These are phyloP conservation scores for Aegotheles bennettii DNA, from an alignment of 2,113 vertebrate species.

Conservation along the genomic window DNA sequence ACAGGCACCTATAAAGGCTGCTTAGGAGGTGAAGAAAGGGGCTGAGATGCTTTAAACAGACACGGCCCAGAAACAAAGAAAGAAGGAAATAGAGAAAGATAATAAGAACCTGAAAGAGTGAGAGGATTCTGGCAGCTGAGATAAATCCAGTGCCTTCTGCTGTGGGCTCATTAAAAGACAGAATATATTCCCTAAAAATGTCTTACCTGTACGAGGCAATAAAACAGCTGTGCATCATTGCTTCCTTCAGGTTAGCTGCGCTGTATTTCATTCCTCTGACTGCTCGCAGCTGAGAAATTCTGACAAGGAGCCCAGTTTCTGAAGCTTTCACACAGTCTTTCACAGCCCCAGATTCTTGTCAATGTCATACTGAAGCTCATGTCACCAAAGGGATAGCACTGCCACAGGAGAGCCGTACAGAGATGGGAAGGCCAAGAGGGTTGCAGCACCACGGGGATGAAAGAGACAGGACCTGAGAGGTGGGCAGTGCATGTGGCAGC, in stretches of 20 bases:
- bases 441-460: not conserved
- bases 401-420: not conserved
- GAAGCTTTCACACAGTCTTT: not conserved
- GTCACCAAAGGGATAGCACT: rapidly evolving
- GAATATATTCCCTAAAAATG: constrained; percentile 9
- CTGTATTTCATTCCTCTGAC: not conserved
- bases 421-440: rapidly evolving
- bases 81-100: not conserved
- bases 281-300: not conserved
- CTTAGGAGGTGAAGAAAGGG: not conserved
- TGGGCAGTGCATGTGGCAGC: rapidly evolving
- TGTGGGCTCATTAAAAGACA: constrained; percentile 19
- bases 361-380: not conserved
- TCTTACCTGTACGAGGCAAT: constrained; percentile 23
- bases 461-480: not conserved
- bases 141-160: constrained; percentile 19
- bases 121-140: not conserved
- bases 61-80: not conserved
- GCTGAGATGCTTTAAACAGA: not conserved
- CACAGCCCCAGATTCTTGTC: not conserved
- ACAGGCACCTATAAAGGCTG: not conserved
- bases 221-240: constrained; percentile 20
- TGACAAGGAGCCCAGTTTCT: not conserved
- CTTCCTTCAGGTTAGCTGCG: not conserved
- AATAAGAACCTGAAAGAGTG: not conserved